phyloP scores from a whole-genome alignment of 2,797 vertebrate species.

The Jordanella pulchra region DNA sequence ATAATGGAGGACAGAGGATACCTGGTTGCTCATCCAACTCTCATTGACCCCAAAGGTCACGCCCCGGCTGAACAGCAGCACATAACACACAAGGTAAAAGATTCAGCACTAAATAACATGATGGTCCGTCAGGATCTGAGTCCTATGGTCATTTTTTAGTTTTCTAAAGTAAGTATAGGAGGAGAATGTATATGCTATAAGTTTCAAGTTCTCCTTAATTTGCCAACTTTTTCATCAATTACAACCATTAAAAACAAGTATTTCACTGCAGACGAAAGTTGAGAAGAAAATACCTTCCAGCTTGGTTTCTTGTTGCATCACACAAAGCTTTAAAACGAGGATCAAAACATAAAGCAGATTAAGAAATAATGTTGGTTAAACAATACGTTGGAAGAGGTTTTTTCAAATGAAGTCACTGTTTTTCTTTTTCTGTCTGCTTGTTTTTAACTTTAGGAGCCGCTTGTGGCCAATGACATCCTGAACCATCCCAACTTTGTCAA shows the following conservation, averaged over 20 bases:
- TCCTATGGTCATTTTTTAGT: not conserved
- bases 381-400: too few species aligned
- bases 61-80: constrained; percentile 97
- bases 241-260: too few species aligned
- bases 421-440: not conserved
- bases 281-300: too few species aligned
- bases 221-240: too few species aligned
- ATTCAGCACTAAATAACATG: not conserved
- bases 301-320: too few species aligned
- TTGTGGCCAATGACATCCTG: constrained; percentile 97
- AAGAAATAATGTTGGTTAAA: too few species aligned
- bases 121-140: not conserved
- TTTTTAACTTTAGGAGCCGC: constrained; percentile 83
- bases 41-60: constrained; percentile 97
- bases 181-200: too few species aligned
- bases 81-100: constrained; percentile 94
- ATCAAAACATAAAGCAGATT: too few species aligned
- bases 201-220: too few species aligned
- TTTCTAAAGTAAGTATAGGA: not conserved
- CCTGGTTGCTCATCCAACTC: constrained; percentile 95
- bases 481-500: constrained; percentile 99
- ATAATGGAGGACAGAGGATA: constrained; percentile 99
- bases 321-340: too few species aligned
- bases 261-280: too few species aligned
- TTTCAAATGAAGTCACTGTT: too few species aligned